Conservation (phyloP, 2,113 vertebrate species). For the Oreochromis spilurus region DNA sequence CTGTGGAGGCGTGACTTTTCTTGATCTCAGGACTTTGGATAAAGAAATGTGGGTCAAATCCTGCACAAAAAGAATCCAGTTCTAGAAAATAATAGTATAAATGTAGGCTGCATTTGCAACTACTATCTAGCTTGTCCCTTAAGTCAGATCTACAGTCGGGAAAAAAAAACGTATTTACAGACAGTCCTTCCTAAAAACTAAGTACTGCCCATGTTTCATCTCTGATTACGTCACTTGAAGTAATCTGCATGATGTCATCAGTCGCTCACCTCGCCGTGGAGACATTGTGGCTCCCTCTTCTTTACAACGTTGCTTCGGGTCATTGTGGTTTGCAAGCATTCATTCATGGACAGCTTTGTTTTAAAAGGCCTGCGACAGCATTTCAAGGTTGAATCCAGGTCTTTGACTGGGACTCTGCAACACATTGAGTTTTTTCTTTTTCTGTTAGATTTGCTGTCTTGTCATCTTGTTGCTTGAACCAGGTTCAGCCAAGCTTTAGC, state of each 20-base stretch:
- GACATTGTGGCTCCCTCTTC: neutral
- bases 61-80: neutral
- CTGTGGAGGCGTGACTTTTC: neutral
- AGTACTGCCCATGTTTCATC: neutral
- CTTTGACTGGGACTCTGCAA: neutral
- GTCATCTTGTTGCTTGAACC: neutral
- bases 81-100: neutral
- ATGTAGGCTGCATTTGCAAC: neutral
- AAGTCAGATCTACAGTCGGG: neutral
- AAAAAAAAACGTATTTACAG: neutral
- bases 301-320: neutral
- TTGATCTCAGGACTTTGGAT: neutral
- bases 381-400: neutral
- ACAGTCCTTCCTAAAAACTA: neutral
- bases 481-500: neutral
- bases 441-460: neutral
- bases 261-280: neutral
- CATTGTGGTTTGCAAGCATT: neutral
- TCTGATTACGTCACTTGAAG: neutral
- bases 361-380: neutral
- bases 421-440: neutral
- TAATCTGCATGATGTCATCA: neutral
- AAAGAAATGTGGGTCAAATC: neutral
- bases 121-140: neutral
- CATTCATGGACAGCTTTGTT: neutral